Conservation (phyloP, 1,140 invertebrate genomes). For the Hirudo medicinalis region DNA sequence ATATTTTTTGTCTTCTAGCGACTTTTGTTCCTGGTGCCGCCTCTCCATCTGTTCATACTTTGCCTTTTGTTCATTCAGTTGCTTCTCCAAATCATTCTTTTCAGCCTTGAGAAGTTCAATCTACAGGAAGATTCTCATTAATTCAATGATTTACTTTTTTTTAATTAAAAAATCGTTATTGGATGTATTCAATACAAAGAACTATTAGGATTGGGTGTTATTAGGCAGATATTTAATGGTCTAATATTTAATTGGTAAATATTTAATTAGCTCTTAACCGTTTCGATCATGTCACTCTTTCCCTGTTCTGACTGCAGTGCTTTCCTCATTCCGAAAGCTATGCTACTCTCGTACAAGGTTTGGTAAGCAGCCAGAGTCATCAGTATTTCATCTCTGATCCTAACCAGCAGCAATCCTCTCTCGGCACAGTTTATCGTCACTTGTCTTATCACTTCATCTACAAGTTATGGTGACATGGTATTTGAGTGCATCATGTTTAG, state of each 20-base stretch:
- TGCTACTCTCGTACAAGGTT: slow-evolving; percentile 88
- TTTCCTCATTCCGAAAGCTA: slow-evolving; percentile 94
- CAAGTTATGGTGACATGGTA: slow-evolving; percentile 15
- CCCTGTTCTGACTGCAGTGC: slow-evolving; percentile 65
- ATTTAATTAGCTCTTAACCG: slow-evolving; percentile 29
- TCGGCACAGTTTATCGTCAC: slow-evolving; percentile 95
- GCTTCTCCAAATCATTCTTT: slow-evolving; percentile 60
- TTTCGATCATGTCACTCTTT: slow-evolving; percentile 55
- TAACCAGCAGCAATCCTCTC: slow-evolving; percentile 74
- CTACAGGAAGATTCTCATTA: slow-evolving; percentile 25
- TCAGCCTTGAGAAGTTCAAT: slow-evolving; percentile 52
- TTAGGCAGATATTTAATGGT: too few species aligned
- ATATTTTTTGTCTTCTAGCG: slow-evolving; percentile 77
- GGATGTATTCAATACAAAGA: too few species aligned
- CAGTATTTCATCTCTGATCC: slow-evolving; percentile 82
- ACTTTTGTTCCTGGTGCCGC: slow-evolving; percentile 63
- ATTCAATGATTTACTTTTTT: too few species aligned
- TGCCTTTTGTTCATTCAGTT: slow-evolving; percentile 63
- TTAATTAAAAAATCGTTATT: too few species aligned
- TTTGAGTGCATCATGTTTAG: not conserved
- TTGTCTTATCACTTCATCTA: slow-evolving; percentile 81
- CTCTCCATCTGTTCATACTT: slow-evolving; percentile 72
- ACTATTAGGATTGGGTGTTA: too few species aligned
- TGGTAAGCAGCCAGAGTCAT: slow-evolving; percentile 90
- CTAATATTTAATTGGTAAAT: too few species aligned